phyloP scores from a whole-genome alignment of 2,888 invertebrate species.

The Drosophila suboccidentalis region DNA sequence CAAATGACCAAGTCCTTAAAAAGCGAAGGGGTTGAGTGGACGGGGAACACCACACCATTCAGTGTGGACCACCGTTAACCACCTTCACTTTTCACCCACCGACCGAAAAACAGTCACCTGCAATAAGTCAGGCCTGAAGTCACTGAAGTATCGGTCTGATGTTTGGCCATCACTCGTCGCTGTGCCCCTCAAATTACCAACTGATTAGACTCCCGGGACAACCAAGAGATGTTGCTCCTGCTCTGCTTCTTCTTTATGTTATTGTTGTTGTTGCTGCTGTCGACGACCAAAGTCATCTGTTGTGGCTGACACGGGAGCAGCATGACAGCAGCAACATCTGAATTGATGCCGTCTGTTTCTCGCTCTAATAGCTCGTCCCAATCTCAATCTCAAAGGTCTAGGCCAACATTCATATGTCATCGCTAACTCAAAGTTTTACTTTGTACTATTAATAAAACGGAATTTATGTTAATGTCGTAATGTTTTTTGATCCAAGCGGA shows the following conservation, averaged over 20 bases:
- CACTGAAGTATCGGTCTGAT: conserved; percentile 63
- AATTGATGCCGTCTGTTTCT: conserved; percentile 65
- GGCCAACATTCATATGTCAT: conserved; percentile 43
- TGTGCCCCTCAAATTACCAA: conserved; percentile 74
- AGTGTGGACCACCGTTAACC: not conserved
- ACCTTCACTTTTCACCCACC: conserved; percentile 1
- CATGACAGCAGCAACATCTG: conserved; percentile 31
- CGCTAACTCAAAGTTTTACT: conserved; percentile 35
- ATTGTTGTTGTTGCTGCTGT: conserved; percentile 22
- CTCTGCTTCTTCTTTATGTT: conserved; percentile 1
- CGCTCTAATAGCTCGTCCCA: conserved; percentile 57
- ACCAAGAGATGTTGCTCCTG: conserved; percentile 10
- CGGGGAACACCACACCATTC: not conserved
- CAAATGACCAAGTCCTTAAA: conserved; percentile 54
- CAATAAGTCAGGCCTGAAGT: conserved; percentile 63
- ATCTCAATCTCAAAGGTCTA: conserved; percentile 28
- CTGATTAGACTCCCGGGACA: conserved; percentile 78
- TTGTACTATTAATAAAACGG: not conserved
- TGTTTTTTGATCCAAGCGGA: no score
- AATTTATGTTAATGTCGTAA: no score
- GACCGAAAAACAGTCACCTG: conserved; percentile 60
- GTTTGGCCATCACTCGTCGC: conserved; percentile 62
- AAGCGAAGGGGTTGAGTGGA: conserved; percentile 36
- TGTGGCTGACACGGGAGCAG: conserved; percentile 49
- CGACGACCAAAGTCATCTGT: conserved; percentile 54